Evolutionary conservation across 2,797 vertebrate species (phyloP).

Genomic region (Tokudaia tokunoshimensis): DNA sequence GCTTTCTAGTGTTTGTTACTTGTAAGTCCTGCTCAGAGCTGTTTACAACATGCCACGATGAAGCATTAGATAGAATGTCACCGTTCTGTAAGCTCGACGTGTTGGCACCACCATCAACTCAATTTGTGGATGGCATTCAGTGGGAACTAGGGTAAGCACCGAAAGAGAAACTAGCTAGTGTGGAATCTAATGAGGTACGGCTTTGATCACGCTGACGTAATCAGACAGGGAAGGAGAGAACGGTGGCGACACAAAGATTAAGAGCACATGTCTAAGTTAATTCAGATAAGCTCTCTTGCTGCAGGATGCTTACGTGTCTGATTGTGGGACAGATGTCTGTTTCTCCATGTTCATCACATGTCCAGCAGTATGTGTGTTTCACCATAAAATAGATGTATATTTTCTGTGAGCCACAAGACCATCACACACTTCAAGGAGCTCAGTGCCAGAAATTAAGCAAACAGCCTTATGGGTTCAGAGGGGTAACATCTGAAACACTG

Average conservation of each 20-base stretch:
- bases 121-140: conserved; percentile 71
- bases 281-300: conserved; percentile 58
- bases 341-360: neutral
- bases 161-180: conserved; percentile 83
- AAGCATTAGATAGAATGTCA: neutral
- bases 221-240: conserved; percentile 73
- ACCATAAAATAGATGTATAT: neutral
- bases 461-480: neutral
- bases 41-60: neutral
- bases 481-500: no score
- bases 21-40: conserved; percentile 58
- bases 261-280: neutral
- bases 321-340: neutral
- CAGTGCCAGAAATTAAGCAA: neutral
- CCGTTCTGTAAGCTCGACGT: conserved; percentile 69
- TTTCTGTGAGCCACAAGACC: neutral
- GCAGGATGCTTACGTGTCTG: conserved; percentile 25
- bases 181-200: conserved; percentile 77
- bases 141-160: conserved; percentile 69
- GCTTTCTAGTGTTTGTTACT: conserved; percentile 49
- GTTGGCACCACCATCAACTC: conserved; percentile 72
- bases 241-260: conserved; percentile 62
- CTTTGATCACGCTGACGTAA: conserved; percentile 79
- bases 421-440: neutral
- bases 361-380: neutral